phyloP scores from a whole-genome alignment of 2,797 vertebrate species.

The Melanotaenia trifasciata region DNA sequence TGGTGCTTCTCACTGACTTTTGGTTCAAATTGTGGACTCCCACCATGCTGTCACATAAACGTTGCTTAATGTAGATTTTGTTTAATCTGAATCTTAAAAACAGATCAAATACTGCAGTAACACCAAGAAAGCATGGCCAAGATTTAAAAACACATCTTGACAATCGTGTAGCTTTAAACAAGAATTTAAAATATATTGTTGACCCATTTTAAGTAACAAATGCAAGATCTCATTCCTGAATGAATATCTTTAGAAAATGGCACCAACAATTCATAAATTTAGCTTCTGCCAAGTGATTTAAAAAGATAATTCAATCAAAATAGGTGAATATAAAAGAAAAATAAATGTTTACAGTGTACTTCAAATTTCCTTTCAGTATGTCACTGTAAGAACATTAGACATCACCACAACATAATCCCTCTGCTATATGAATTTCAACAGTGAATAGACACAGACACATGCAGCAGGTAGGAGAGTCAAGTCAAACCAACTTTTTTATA shows the following conservation, averaged over 20 bases:
- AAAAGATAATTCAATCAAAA: not conserved
- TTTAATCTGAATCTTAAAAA: slow-evolving; percentile 17
- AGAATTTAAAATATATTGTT: not conserved
- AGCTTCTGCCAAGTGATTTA: not conserved
- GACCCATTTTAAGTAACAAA: not conserved
- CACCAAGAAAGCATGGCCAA: slow-evolving; percentile 3
- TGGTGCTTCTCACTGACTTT: slow-evolving; percentile 19
- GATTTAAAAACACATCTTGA: slow-evolving; percentile 25
- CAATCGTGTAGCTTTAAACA: slow-evolving; percentile 1
- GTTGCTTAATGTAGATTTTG: slow-evolving; percentile 14
- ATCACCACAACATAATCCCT: not conserved
- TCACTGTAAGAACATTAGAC: not conserved
- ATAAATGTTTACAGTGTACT: not conserved
- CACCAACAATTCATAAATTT: not conserved
- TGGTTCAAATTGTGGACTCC: slow-evolving; percentile 33
- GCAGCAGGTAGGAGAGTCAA: not conserved
- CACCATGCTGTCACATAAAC: slow-evolving; percentile 24
- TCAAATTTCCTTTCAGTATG: not conserved
- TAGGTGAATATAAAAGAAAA: not conserved
- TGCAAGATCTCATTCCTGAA: not conserved
- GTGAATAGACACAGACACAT: not conserved
- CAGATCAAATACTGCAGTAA: slow-evolving; percentile 16
- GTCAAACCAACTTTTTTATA: not conserved
- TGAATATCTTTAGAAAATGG: not conserved
- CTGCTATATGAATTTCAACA: not conserved